Conservation (phyloP, 2,888 invertebrate genomes). For the Ceramica pisi region DNA sequence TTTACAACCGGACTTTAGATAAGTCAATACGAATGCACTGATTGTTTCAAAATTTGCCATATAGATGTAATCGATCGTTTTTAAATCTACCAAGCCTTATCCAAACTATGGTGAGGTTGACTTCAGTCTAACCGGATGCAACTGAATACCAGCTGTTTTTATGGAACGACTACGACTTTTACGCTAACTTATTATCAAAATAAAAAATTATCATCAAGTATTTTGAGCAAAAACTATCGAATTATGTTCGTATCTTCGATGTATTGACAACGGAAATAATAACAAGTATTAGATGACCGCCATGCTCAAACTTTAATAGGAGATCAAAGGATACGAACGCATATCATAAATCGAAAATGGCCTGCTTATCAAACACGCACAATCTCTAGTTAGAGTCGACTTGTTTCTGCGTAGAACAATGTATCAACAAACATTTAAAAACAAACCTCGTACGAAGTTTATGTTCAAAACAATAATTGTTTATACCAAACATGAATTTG, state of each 20-base stretch:
- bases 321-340: constrained; percentile 17
- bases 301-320: background rate
- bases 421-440: constrained; percentile 1
- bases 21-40: constrained; percentile 21
- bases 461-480: constrained; percentile 18
- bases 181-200: background rate
- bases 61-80: background rate
- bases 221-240: background rate
- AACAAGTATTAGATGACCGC: background rate
- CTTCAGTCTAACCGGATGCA: background rate
- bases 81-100: background rate
- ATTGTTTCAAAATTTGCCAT: background rate
- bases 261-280: background rate
- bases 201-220: background rate
- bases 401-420: background rate
- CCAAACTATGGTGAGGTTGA: background rate
- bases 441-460: constrained; percentile 18
- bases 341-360: background rate
- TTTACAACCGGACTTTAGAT: constrained; percentile 20
- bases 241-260: too few relatives aligned
- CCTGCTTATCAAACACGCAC: constrained; percentile 6
- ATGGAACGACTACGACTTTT: background rate
- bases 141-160: background rate
- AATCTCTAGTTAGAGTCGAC: background rate
- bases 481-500: constrained; percentile 14